Base-by-base conservation (phyloP, 1,140 invertebrate genomes). In the Papilio polytes region DNA sequence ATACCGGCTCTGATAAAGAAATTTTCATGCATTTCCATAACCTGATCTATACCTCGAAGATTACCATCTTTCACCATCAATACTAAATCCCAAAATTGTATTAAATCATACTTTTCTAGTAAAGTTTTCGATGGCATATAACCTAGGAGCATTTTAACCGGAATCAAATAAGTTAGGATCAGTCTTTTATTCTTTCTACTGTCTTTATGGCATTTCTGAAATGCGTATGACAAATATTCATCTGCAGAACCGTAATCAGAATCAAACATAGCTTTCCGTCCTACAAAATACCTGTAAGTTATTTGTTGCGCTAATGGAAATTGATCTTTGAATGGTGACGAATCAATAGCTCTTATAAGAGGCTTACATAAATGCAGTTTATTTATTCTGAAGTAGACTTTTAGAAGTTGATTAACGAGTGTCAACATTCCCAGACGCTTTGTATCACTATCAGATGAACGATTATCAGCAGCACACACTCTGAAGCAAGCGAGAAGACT, bases 321-420 rank as follows among this genome's bases (percentile, higher is more conserved):
- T 80, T 97, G 96, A 73, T 99, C 98, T 93, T 98, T 99, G 72
- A 98, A 97, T 1, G 97, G 96, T 18, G 98, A 98, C 41, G 98
- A 98, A 85, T 99, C 99, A 85, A 99, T 99, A 3, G 99, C 99
- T 87, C 99, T 96, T 84, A 99, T 99, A 15, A 99, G 95, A 0
- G 99, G 99, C 95, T 99, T 99, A 92, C 99, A 99, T 46, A 99
- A 95, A 96, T 99, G 98, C 4, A 99, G 92, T 94, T 99, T 99
- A 91, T 99, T 99, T 53, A 99, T 99, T 84, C 97, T 96, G 90
- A 99, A 99, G 93, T 99, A 99, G 4, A 99, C 98, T 96, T 99
- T 99, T 80, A 99, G 98, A 13, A 99, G 95, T 92, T 99, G 99
- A 95, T 99, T 99, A 0, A 99, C 98, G 59, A 99, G 95, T 86